phyloP scores from a whole-genome alignment of 2,113 vertebrate species.

The Myrmecobius fasciatus region DNA sequence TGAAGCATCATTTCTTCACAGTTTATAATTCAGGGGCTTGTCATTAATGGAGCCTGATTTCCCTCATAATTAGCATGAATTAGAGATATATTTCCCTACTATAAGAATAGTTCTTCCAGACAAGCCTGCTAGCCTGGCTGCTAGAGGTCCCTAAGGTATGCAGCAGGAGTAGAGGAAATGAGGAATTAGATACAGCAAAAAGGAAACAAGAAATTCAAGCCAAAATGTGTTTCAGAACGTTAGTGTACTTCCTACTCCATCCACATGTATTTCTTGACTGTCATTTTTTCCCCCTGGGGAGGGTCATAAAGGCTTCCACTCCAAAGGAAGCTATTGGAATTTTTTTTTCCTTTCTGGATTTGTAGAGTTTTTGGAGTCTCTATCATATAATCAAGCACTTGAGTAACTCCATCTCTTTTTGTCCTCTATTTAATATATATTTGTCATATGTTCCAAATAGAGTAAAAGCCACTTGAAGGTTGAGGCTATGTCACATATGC shows the following conservation, averaged over 20 bases:
- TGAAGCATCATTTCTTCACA: not conserved
- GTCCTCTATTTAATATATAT: not conserved
- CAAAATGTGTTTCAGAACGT: not conserved
- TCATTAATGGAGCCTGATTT: not conserved
- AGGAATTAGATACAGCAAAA: not conserved
- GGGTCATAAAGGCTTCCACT: not conserved
- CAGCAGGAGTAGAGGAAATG: not conserved
- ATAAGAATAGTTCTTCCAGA: not conserved
- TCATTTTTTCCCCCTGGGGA: not conserved
- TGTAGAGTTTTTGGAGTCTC: not conserved
- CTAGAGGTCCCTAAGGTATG: not conserved
- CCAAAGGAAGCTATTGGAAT: not conserved
- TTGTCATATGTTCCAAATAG: not conserved
- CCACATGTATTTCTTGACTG: constrained; percentile 1
- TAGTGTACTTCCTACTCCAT: not conserved
- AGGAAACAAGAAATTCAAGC: not conserved
- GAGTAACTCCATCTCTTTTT: not conserved
- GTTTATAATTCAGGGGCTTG: not conserved
- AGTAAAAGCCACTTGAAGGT: not conserved
- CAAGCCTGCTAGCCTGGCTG: not conserved
- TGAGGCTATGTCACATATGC: not conserved
- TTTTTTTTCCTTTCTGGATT: not conserved
- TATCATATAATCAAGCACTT: not conserved
- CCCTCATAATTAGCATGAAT: not conserved
- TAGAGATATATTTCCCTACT: not conserved